Base-by-base conservation (phyloP, 2,113 vertebrate species). In the Pitta sordida region DNA sequence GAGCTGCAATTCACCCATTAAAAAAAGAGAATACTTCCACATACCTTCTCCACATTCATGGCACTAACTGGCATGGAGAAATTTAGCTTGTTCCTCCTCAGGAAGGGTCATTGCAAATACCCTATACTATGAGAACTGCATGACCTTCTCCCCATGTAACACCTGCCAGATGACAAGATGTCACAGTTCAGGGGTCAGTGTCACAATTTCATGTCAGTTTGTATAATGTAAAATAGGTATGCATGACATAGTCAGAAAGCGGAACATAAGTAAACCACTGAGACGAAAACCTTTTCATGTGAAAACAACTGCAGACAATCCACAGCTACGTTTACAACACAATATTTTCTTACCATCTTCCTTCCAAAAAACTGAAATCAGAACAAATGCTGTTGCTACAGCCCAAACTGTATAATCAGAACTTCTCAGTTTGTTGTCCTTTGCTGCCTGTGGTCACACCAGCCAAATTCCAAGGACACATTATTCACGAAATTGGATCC, bases 161-260 rank as follows among this genome's bases (percentile, higher is more conserved):
- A 68, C 3, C 19, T 65, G 77, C 58, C 84, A 63, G 52, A 8
- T 63, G 56, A 17, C 23, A 83, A 67, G 27, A 13, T 53, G 58
- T 22, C 67, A 56, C 60, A 48, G 48, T 55, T 23, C 0, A 0
- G 23, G 14, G 26, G 6, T 16, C 16, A 74, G 10, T 18, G 22
- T 18, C 79, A 65, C 26, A 76, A 30, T n/a, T 60, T 48, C 46
- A 11, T 24, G 5, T 73, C 63, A 64, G 29, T 32, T 55, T 63
- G 7, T 36, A 43, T 18, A 17, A 18, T 9, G n/a, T 32, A 21
- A 79, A 75, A 51, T 41, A 81, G 41, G 10, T 56, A 8, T 7
- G 36, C 12, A 9, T 21, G 23, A 43, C 43, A 16, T 10, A 44
- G 46, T 15, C 52, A 67, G 29, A 67, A 68, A 56, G 11, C 4